A percentile compares a stretch with the other conserved stretches of the same genome.
These are phyloP conservation scores for Sinohyriopsis cumingii DNA, from an alignment of 2,888 invertebrate genomes.

Conservation along the genomic window DNA sequence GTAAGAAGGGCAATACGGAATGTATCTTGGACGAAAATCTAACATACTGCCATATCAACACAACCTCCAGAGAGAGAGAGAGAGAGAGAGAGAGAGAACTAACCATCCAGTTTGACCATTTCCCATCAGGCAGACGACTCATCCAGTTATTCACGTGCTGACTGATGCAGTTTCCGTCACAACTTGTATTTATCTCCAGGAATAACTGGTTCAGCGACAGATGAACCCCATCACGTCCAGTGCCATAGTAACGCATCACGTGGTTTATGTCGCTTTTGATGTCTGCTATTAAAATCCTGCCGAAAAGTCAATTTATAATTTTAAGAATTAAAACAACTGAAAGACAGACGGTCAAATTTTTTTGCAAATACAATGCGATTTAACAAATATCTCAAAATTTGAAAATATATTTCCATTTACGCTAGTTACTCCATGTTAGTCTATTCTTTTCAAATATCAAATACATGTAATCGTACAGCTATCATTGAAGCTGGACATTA, in stretches of 20 bases:
- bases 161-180: slow-evolving; percentile 52
- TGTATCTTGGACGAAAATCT: background rate
- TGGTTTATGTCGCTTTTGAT: slow-evolving; percentile 36
- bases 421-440: too few species aligned
- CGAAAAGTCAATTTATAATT: background rate
- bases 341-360: too few species aligned
- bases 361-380: background rate
- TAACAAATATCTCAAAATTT: background rate
- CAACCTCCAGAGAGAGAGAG: too few species aligned
- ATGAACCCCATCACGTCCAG: slow-evolving; percentile 60
- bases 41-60: background rate
- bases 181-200: slow-evolving; percentile 24
- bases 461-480: too few species aligned
- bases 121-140: slow-evolving; percentile 41
- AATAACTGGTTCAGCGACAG: slow-evolving; percentile 59
- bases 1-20: too few species aligned
- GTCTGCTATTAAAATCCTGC: slow-evolving; percentile 55
- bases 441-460: too few species aligned
- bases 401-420: background rate
- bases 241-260: slow-evolving; percentile 56
- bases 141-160: slow-evolving; percentile 55
- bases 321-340: too few species aligned
- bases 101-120: slow-evolving; percentile 68
- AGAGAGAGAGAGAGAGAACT: slow-evolving; percentile 8
- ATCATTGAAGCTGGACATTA: too few species aligned